These are phyloP conservation scores for Yponomeuta malinellus DNA, from an alignment of 2,888 invertebrate species.

Conservation along the genomic window DNA sequence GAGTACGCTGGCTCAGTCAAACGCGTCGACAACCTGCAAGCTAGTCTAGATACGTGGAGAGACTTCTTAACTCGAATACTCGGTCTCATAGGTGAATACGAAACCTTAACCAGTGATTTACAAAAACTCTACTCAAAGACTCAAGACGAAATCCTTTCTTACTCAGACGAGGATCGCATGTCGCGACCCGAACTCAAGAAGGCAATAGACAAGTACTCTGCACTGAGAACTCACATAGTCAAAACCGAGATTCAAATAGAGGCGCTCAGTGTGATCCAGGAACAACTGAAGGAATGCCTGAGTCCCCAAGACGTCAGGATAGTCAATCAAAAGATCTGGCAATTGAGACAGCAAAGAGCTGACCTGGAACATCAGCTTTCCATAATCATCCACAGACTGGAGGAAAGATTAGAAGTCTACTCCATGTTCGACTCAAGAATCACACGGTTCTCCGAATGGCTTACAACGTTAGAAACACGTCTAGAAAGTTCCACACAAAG, in stretches of 20 bases:
- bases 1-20: constrained; percentile 86
- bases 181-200: constrained; percentile 79
- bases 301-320: constrained; percentile 89
- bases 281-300: constrained; percentile 89
- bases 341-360: constrained; percentile 86
- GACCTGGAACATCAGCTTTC: constrained; percentile 88
- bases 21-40: constrained; percentile 85
- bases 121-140: constrained; percentile 79
- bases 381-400: constrained; percentile 81
- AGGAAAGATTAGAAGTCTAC: constrained; percentile 83
- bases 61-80: constrained; percentile 83
- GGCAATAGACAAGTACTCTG: constrained; percentile 78
- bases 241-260: constrained; percentile 80
- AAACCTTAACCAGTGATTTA: constrained; percentile 76
- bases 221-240: constrained; percentile 75
- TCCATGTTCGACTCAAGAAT: constrained; percentile 82
- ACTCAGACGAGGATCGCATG: constrained; percentile 71
- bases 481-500: constrained; percentile 76
- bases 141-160: constrained; percentile 76
- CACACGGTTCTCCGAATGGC: constrained; percentile 81
- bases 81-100: constrained; percentile 78
- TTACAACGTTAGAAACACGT: constrained; percentile 79
- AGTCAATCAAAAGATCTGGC: constrained; percentile 85
- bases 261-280: constrained; percentile 82
- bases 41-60: constrained; percentile 88